Evolutionary conservation across 2,113 vertebrate genomes (phyloP).

Genomic region (Poeciliopsis retropinna): DNA sequence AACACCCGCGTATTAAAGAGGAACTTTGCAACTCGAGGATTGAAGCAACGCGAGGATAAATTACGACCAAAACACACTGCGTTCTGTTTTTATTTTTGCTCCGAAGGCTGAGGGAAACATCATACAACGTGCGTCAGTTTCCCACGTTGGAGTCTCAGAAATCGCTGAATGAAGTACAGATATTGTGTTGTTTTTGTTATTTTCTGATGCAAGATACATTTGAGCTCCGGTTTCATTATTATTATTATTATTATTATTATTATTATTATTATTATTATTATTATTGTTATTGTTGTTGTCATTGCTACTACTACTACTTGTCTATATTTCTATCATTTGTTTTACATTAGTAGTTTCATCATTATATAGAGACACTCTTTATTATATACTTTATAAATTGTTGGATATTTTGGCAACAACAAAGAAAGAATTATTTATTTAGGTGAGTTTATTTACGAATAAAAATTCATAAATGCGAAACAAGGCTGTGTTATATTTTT

Average conservation of each 20-base stretch:
- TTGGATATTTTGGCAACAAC: background rate
- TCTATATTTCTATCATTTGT: background rate
- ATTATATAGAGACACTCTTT: too few species aligned
- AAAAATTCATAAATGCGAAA: background rate
- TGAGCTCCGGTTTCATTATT: background rate
- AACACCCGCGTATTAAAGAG: constrained; percentile 37
- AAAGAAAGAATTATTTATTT: background rate
- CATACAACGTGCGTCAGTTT: background rate
- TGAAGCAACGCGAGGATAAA: constrained; percentile 12
- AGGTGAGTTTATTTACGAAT: background rate
- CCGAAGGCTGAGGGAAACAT: background rate
- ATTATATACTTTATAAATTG: background rate
- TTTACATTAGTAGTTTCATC: background rate
- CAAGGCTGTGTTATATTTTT: background rate
- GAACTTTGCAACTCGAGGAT: constrained; percentile 20
- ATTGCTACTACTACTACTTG: too few species aligned
- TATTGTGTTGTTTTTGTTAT: background rate
- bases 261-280: too few species aligned
- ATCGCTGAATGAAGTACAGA: background rate
- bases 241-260: background rate
- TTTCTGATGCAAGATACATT: background rate
- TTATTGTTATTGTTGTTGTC: too few species aligned
- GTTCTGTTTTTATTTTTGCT: background rate
- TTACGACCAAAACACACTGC: constrained; percentile 1
- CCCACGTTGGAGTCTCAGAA: background rate